Evolutionary conservation across 2,113 vertebrate species (phyloP).

Genomic region (Anser brachyrhynchus): DNA sequence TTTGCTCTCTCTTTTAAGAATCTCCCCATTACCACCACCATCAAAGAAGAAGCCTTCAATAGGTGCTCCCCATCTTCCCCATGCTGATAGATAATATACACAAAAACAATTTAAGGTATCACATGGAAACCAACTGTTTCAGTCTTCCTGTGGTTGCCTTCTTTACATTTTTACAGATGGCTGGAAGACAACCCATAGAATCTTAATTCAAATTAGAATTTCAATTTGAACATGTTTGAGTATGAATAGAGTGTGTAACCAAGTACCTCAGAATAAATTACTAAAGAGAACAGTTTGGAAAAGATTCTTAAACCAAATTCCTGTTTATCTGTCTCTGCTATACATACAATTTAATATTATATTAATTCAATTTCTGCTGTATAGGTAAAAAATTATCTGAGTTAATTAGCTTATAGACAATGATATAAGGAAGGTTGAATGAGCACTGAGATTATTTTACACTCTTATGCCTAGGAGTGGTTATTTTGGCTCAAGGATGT

Average conservation of each 20-base stretch:
- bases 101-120: neutral
- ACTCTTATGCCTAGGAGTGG: neutral
- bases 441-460: conserved; percentile 10
- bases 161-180: conserved; percentile 25
- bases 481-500: conserved; percentile 62
- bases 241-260: neutral
- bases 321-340: conserved; percentile 6
- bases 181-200: conserved; percentile 2
- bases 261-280: conserved; percentile 44
- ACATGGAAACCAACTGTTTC: neutral
- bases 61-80: neutral
- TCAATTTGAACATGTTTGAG: neutral
- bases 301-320: neutral
- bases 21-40: neutral
- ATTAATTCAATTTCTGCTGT: neutral
- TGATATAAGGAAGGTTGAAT: conserved; percentile 36
- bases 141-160: neutral
- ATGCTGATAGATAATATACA: neutral
- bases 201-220: conserved; percentile 49
- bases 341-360: neutral
- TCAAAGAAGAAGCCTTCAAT: neutral
- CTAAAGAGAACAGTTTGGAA: neutral
- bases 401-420: neutral
- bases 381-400: neutral
- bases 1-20: neutral